Evolutionary conservation across 1,140 invertebrate genomes (phyloP).

Genomic region (Drosophila rhopaloa): DNA sequence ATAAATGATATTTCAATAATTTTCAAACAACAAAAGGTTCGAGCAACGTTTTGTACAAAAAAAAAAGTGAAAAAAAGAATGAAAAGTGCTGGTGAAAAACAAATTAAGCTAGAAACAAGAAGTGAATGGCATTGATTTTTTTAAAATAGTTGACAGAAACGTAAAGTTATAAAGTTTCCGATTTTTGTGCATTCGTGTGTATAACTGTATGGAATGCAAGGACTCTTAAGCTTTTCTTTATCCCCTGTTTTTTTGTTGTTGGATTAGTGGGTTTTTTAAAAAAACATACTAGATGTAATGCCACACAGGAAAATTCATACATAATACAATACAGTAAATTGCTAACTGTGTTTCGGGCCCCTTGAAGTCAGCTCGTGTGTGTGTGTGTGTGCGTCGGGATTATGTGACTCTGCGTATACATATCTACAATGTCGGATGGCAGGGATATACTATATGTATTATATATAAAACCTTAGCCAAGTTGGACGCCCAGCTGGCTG

Average conservation of each 20-base stretch:
- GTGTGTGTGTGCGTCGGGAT: constrained; percentile 49
- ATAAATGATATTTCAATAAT: constrained; percentile 74
- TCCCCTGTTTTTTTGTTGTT: constrained; percentile 2
- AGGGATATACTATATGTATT: constrained; percentile 21
- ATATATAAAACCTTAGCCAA: constrained; percentile 14
- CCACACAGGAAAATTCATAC: constrained; percentile 54
- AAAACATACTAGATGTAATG: constrained; percentile 45
- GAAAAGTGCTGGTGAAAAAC: constrained; percentile 34
- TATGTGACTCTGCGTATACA: constrained; percentile 58
- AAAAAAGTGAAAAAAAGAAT: constrained; percentile 31
- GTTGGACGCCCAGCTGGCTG: constrained; percentile 68
- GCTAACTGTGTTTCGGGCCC: constrained; percentile 55
- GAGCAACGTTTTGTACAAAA: constrained; percentile 29
- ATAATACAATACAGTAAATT: constrained; percentile 65
- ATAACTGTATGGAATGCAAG: constrained; percentile 70
- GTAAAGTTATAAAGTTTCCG: constrained; percentile 35
- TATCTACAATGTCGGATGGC: constrained; percentile 29
- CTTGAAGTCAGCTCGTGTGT: constrained; percentile 6
- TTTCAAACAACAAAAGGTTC: constrained; percentile 65
- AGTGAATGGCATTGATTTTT: constrained; percentile 45
- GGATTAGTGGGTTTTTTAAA: constrained; percentile 23
- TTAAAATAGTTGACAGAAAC: constrained; percentile 35
- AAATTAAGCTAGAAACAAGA: constrained; percentile 17
- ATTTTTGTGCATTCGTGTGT: constrained; percentile 62
- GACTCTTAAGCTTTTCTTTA: constrained; percentile 25